Base-by-base conservation (phyloP, 2,797 vertebrate species). In the Aulostomus chinensis region DNA sequence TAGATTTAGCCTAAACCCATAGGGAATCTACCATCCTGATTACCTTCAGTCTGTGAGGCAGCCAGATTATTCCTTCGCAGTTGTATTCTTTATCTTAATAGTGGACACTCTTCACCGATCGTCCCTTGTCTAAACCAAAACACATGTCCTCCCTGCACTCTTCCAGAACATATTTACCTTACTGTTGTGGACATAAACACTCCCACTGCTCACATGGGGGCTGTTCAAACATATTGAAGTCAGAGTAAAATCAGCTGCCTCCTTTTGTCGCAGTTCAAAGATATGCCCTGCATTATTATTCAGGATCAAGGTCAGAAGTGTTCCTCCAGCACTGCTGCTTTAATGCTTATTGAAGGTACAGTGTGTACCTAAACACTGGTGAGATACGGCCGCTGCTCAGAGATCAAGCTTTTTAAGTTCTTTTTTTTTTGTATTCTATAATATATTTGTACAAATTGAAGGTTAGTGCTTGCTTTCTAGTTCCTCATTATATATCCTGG, bases 181-280 rank as follows among this genome's bases (percentile, higher is more conserved):
- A 28, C 40, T 33, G 18, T 28, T 34, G 25, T 65, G 33, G 50
- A 43, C n/a, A 11, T 56, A 67, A 70, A 65, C 46, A 47, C 41
- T 51, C 47, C n/a, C 37, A 26, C 47, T 14, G 39, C 34, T 35
- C 1, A 6, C 45, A 50, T 10, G 34, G 28, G 26, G 39, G 52
- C 43, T 26, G 28, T 37, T 60, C 54, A 64, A 42, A 32, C 58
- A n/a, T 61, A 71, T 72, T 47, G 57, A 65, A 71, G 61, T 52
- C 14, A 31, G 30, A 49, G 46, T 45, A 18, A 59, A 79, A 65
- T 61, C 48, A 5, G 29, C 80, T 41, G 36, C 62, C 24, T 77
- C 55, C 68, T 70, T 78, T 76, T 78, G 81, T 80, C 66, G 72
- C 82, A 85, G 78, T 85, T 87, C 73, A 83, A 74, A 83, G 59